phyloP scores from a whole-genome alignment of 2,888 invertebrate species.

The Sinohyriopsis cumingii region DNA sequence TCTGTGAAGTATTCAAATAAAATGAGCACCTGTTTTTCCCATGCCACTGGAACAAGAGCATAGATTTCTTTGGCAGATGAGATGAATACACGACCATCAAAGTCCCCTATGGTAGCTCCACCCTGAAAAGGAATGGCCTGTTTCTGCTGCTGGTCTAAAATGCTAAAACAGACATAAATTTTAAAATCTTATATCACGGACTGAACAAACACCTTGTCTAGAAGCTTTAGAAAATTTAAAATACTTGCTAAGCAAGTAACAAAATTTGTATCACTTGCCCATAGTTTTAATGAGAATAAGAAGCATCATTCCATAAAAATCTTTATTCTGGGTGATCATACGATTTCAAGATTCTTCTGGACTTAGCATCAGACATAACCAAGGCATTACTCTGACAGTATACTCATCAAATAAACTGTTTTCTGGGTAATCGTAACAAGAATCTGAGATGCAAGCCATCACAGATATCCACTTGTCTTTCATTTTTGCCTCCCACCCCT shows the following conservation, averaged over 20 bases:
- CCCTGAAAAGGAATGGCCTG: constrained; percentile 74
- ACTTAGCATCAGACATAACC: too few species aligned
- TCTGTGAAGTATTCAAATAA: too few species aligned
- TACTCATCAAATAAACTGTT: too few species aligned
- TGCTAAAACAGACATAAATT: constrained; percentile 62
- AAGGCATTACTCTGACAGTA: too few species aligned
- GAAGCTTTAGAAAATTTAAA: neutral
- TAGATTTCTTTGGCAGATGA: constrained; percentile 73
- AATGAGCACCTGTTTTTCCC: constrained; percentile 74
- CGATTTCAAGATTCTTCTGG: too few species aligned
- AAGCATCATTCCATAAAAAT: neutral
- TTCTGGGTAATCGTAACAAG: too few species aligned
- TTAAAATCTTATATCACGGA: neutral
- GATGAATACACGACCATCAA: constrained; percentile 74
- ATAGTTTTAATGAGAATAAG: neutral
- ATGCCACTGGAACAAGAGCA: constrained; percentile 74
- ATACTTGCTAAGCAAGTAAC: neutral
- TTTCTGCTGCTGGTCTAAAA: constrained; percentile 74
- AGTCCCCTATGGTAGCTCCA: constrained; percentile 73
- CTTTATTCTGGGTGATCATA: too few species aligned
- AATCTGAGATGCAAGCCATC: too few species aligned
- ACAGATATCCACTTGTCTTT: too few species aligned
- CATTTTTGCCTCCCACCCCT: too few species aligned
- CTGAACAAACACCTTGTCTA: neutral
- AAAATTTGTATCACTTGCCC: neutral